A percentile compares a stretch with the other conserved stretches of the same genome.
These are phyloP conservation scores for Philonicus albiceps DNA, from an alignment of 2,888 invertebrate genomes.

Conservation along the genomic window DNA sequence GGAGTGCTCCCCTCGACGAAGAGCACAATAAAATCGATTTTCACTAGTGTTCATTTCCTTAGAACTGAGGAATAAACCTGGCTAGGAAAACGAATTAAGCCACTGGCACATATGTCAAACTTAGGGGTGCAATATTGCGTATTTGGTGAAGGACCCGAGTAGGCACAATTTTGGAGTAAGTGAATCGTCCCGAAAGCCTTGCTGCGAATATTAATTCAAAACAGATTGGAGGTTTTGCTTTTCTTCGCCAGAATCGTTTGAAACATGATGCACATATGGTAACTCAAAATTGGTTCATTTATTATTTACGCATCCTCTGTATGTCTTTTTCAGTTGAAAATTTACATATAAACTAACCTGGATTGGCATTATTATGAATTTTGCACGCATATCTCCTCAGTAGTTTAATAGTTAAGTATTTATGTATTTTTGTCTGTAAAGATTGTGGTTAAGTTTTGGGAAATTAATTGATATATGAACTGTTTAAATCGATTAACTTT, in stretches of 20 bases:
- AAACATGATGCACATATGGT: neutral
- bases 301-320: neutral
- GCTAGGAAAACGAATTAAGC: neutral
- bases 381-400: neutral
- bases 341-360: neutral
- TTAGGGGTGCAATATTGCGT: neutral
- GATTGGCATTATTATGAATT: neutral
- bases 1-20: neutral
- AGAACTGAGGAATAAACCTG: neutral
- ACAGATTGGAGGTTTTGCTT: neutral
- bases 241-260: neutral
- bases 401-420: neutral
- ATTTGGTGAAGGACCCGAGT: neutral
- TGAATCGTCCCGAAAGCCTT: neutral
- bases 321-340: neutral
- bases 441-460: too few species aligned
- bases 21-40: slow-evolving; percentile 14
- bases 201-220: neutral
- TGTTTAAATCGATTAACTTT: too few species aligned
- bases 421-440: too few species aligned
- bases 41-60: neutral
- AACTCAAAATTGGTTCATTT: neutral
- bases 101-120: neutral
- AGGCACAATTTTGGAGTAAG: neutral
- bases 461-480: too few species aligned